Percentiles rank a stretch among this genome's conserved stretches.
Evolutionary conservation across 2,797 vertebrate genomes (phyloP).

Genomic region (Chelmon rostratus): DNA sequence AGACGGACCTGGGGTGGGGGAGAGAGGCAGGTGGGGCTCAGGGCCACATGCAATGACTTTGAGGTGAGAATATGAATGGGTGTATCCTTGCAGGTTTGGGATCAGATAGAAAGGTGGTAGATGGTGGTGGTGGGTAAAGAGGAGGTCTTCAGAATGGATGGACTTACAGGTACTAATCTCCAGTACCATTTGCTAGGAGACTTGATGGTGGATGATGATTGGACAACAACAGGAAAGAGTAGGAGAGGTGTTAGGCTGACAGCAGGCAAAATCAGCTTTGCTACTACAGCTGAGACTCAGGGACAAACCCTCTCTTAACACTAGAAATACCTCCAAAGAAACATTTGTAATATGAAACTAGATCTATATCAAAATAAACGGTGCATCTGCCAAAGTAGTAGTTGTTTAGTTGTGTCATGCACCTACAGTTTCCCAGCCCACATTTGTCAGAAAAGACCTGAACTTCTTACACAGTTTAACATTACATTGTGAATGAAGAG

Average conservation of each 20-base stretch:
- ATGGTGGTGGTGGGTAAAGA: conserved; percentile 6
- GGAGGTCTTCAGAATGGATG: conserved; percentile 66
- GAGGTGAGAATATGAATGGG: background rate
- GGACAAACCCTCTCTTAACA: background rate
- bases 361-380: background rate
- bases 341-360: background rate
- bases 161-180: conserved; percentile 98
- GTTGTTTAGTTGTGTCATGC: background rate
- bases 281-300: background rate
- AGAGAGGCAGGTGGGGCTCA: conserved; percentile 16
- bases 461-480: background rate
- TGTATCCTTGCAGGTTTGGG: conserved; percentile 30
- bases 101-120: conserved; percentile 18
- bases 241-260: conserved; percentile 66
- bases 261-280: conserved; percentile 4
- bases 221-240: conserved; percentile 76
- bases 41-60: conserved; percentile 64
- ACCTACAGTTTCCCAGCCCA: no score
- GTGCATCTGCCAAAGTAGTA: background rate
- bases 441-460: no score
- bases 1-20: background rate
- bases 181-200: conserved; percentile 98
- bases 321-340: background rate
- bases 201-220: conserved; percentile 82
- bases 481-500: background rate